Evolutionary conservation across 2,888 invertebrate genomes (phyloP).

Genomic region (Cantharis nigra): DNA sequence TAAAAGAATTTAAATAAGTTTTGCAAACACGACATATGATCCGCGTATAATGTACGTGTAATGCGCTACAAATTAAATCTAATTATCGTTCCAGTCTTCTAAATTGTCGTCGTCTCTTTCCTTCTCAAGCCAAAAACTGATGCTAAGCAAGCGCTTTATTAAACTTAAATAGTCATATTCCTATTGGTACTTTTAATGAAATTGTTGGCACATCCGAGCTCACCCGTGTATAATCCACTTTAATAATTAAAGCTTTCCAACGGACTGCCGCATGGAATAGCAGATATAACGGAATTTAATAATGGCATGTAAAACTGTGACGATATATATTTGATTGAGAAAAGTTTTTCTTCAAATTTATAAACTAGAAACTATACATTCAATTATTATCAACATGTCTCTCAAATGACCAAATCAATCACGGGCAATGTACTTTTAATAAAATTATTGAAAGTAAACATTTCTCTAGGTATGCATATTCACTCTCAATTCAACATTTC

Average conservation of each 20-base stretch:
- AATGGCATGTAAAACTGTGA: conserved; percentile 4
- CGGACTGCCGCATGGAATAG: conserved; percentile 31
- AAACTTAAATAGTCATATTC: conserved; percentile 40
- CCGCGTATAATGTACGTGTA: not conserved
- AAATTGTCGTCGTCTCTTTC: not conserved
- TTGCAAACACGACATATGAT: not conserved
- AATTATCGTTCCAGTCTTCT: not conserved
- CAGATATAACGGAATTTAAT: conserved; percentile 41
- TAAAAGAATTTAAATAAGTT: not conserved
- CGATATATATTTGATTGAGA: not conserved
- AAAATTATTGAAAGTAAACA: not conserved
- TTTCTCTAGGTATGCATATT: not conserved
- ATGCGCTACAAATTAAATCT: not conserved
- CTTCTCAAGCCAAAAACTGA: conserved; percentile 2
- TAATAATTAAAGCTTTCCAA: conserved; percentile 38
- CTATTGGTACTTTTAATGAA: conserved; percentile 39
- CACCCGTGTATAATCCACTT: conserved; percentile 39
- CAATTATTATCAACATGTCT: too few species aligned
- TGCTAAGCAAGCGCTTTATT: conserved; percentile 31
- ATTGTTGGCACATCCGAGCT: conserved; percentile 37
- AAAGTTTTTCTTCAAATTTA: not conserved
- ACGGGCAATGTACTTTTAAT: not conserved
- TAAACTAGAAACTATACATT: not conserved
- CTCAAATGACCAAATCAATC: not conserved
- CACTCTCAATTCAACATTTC: too few species aligned